Evolutionary conservation across 2,113 vertebrate genomes (phyloP).

Genomic region (Barnardius zonarius): DNA sequence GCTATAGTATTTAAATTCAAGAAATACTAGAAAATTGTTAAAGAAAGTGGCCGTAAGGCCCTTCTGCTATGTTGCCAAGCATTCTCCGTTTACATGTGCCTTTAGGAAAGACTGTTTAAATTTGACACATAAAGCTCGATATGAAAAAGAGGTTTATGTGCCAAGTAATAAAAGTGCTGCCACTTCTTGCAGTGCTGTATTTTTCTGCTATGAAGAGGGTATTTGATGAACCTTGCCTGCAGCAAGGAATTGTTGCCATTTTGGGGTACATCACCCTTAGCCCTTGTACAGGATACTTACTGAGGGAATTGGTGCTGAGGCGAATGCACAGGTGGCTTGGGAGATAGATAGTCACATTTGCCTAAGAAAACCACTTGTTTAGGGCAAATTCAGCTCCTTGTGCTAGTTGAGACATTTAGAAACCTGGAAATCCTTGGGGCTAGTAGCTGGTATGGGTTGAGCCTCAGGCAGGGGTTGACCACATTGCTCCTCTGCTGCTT

Average conservation of each 20-base stretch:
- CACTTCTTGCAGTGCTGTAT: neutral
- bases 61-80: neutral
- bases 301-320: neutral
- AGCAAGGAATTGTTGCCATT: neutral
- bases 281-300: neutral
- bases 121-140: neutral
- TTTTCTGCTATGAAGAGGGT: neutral
- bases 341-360: neutral
- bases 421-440: neutral
- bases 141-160: neutral
- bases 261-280: neutral
- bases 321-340: neutral
- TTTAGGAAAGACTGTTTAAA: neutral
- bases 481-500: neutral
- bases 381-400: neutral
- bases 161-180: neutral
- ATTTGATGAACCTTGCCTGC: neutral
- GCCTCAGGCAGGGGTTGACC: neutral
- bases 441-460: neutral
- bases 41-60: neutral
- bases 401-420: neutral
- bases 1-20: neutral
- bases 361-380: neutral
- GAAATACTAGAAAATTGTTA: neutral
- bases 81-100: neutral